A percentile compares a stretch with the other conserved stretches of the same genome.
Conservation (phyloP, 2,888 invertebrate genomes). For the Drosophila hamatofila region DNA sequence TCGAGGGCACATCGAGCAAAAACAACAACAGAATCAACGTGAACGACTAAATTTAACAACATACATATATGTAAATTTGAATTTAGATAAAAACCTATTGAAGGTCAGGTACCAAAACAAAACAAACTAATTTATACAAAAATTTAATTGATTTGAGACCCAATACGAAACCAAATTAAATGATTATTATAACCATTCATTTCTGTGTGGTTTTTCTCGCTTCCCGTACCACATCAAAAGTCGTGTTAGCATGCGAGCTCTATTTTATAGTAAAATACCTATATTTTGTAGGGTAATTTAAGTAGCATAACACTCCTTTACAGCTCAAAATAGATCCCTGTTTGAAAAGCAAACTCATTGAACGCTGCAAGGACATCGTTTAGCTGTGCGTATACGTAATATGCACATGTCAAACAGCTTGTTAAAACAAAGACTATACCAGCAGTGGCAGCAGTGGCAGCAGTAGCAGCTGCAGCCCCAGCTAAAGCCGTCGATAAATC, state of each 20-base stretch:
- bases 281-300: too few species aligned
- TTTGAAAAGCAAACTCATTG: constrained; percentile 12
- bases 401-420: constrained; percentile 42
- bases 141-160: background rate
- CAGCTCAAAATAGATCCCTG: background rate
- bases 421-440: constrained; percentile 44
- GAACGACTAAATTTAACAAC: constrained; percentile 10
- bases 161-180: background rate
- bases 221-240: background rate
- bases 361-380: constrained; percentile 1
- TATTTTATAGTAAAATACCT: too few species aligned
- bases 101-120: background rate
- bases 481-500: constrained; percentile 72
- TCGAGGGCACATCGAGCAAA: constrained; percentile 9
- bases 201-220: too few species aligned
- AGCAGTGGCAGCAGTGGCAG: constrained; percentile 1
- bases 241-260: background rate
- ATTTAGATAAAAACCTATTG: background rate
- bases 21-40: background rate
- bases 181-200: background rate
- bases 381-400: constrained; percentile 33
- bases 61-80: background rate
- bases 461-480: constrained; percentile 50
- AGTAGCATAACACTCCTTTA: background rate
- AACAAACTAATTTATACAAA: background rate